Evolutionary conservation across 2,113 vertebrate genomes (phyloP).

Genomic region (Nothoprocta perdicaria): DNA sequence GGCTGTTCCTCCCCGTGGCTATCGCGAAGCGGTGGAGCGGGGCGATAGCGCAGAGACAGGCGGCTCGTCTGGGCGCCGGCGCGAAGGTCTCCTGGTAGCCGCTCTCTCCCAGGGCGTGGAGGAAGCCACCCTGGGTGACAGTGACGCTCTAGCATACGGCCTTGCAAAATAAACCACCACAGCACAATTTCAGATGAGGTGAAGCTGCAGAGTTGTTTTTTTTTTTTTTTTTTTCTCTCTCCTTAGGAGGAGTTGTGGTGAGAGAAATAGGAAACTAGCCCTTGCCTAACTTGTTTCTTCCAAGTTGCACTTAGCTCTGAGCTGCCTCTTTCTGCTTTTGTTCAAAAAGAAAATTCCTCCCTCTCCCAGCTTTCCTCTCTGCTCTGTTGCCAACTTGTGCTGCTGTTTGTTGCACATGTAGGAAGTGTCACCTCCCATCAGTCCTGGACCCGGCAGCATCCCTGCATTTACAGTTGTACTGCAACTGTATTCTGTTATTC

Average conservation of each 20-base stretch:
- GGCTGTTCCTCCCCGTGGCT: neutral
- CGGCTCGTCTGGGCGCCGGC: neutral
- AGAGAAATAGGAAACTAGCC: neutral
- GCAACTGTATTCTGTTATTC: neutral
- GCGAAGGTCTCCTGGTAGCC: neutral
- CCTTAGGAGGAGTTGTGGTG: neutral
- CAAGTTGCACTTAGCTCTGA: neutral
- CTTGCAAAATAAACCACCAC: neutral
- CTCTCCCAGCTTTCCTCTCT: neutral
- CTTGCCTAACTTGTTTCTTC: neutral
- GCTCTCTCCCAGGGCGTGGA: neutral
- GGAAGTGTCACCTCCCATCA: neutral
- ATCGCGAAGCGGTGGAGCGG: conserved; percentile 3
- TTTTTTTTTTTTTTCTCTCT: neutral
- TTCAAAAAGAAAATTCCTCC: neutral
- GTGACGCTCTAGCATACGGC: neutral
- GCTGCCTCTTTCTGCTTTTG: neutral
- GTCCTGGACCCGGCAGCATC: neutral
- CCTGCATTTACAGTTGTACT: neutral
- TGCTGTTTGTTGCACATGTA: neutral
- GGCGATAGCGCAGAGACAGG: neutral
- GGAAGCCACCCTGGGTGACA: neutral
- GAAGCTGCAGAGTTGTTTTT: neutral
- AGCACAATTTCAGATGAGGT: neutral
- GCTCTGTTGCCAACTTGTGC: neutral